Percentiles rank a stretch among this genome's conserved stretches.
These are phyloP conservation scores for Diprion similis DNA, from an alignment of 1,140 invertebrate species.

Conservation along the genomic window DNA sequence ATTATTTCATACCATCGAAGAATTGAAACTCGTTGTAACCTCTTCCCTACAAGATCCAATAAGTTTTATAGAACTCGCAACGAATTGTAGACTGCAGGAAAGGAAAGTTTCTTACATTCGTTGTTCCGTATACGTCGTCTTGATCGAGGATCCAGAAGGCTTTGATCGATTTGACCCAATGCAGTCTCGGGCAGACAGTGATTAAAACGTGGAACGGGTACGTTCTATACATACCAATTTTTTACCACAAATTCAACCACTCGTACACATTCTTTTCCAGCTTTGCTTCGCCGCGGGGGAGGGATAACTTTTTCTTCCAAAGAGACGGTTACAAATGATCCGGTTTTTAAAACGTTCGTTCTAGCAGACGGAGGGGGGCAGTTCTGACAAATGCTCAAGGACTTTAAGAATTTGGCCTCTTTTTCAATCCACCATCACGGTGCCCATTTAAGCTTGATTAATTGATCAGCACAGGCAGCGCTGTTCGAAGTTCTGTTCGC, in stretches of 20 bases:
- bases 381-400: not conserved
- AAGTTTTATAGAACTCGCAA: too few relatives aligned
- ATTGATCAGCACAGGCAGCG: not conserved
- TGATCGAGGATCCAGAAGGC: not conserved
- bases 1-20: too few relatives aligned
- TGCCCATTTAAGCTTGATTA: not conserved
- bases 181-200: not conserved
- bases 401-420: not conserved
- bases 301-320: not conserved
- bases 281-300: not conserved
- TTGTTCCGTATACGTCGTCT: too few relatives aligned
- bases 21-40: too few relatives aligned
- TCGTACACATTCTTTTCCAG: not conserved
- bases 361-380: not conserved
- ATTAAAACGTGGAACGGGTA: not conserved
- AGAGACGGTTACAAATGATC: not conserved
- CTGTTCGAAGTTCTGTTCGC: not conserved
- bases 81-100: too few relatives aligned
- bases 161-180: not conserved
- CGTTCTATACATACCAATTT: too few relatives aligned
- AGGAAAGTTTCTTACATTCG: too few relatives aligned
- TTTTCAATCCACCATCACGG: not conserved
- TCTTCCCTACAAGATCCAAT: too few relatives aligned
- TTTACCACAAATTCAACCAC: not conserved
- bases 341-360: slow-evolving; percentile 1